Evolutionary conservation across 2,113 vertebrate genomes (phyloP).

Genomic region (Serilophus lunatus): DNA sequence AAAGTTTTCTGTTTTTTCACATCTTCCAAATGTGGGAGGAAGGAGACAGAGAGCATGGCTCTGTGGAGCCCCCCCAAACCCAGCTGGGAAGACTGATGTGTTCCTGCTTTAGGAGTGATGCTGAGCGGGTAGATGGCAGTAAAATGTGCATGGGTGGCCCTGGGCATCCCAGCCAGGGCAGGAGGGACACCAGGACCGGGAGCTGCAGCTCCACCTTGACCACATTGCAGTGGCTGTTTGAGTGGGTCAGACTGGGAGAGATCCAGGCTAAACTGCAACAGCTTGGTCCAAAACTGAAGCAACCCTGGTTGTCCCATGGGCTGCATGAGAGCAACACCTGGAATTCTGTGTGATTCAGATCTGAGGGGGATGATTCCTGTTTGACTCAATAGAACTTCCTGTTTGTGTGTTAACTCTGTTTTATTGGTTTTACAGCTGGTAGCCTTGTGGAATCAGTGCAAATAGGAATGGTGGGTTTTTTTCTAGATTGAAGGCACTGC

Average conservation of each 20-base stretch:
- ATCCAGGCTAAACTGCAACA: background rate
- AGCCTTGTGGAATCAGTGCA: background rate
- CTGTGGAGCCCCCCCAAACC: rapidly evolving
- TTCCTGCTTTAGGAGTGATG: background rate
- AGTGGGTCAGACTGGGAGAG: rapidly evolving
- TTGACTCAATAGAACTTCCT: background rate
- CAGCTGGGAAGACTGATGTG: rapidly evolving
- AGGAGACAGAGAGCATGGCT: background rate
- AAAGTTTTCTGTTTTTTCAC: background rate
- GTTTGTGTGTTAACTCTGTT: background rate
- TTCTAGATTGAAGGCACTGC: background rate
- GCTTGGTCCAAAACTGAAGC: background rate
- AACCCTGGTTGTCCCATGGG: background rate
- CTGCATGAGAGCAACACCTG: background rate
- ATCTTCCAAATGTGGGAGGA: background rate
- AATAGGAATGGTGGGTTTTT: background rate
- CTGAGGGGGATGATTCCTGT: background rate
- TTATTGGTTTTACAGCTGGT: background rate
- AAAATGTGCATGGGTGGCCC: rapidly evolving
- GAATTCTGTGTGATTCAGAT: background rate
- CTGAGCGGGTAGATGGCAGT: background rate
- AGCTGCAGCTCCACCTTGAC: background rate
- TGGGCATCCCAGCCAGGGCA: rapidly evolving
- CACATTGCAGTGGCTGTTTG: background rate
- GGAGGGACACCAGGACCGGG: background rate